Conservation (phyloP, 2,888 invertebrate species). For the Onchidella celtica region DNA sequence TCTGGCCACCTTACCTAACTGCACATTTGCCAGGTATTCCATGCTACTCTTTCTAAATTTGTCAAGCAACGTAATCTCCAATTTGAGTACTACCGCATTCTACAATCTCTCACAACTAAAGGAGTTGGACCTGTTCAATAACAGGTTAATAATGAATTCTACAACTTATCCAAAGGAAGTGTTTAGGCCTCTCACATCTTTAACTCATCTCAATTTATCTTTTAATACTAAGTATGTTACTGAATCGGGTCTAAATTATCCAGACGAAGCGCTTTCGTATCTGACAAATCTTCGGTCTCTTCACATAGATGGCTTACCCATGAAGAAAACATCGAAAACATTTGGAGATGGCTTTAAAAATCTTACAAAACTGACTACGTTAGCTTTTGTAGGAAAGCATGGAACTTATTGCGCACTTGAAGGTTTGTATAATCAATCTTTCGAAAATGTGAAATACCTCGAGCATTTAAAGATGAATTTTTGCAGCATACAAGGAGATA, state of each 20-base stretch:
- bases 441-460: too few species aligned
- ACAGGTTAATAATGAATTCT: neutral
- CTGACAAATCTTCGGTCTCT: slow-evolving; percentile 18
- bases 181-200: neutral
- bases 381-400: too few species aligned
- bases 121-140: neutral
- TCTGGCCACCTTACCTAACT: neutral
- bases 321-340: too few species aligned
- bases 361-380: too few species aligned
- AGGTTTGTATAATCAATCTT: too few species aligned
- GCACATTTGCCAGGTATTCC: neutral
- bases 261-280: slow-evolving; percentile 35
- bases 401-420: too few species aligned
- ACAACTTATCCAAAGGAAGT: neutral
- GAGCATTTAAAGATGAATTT: slow-evolving; percentile 26
- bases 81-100: neutral
- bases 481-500: slow-evolving; percentile 20
- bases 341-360: slow-evolving; percentile 41
- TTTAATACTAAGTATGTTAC: too few species aligned
- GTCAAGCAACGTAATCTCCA: neutral
- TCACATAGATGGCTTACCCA: slow-evolving; percentile 35
- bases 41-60: neutral
- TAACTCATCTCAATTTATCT: neutral
- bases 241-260: slow-evolving; percentile 26
- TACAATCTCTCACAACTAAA: neutral